Evolutionary conservation across 2,797 vertebrate species (phyloP).

Genomic region (Diceros bicornis): DNA sequence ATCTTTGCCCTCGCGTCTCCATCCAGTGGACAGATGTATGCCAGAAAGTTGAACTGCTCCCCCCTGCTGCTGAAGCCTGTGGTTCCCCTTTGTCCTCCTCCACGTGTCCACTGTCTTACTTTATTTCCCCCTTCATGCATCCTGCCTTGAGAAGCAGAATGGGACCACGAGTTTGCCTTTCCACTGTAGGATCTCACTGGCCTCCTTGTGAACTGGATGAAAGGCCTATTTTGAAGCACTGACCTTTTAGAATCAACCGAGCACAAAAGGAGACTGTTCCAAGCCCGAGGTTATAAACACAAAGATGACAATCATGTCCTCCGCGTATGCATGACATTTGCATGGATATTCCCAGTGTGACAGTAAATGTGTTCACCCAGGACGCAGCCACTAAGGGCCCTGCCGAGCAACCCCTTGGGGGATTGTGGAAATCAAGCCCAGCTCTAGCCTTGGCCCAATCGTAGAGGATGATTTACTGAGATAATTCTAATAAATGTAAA

Average conservation of each 20-base stretch:
- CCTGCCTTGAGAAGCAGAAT: not conserved
- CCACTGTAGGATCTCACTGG: not conserved
- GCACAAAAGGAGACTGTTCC: slow-evolving; percentile 53
- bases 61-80: not conserved
- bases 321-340: not conserved
- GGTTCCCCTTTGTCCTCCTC: not conserved
- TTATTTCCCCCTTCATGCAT: not conserved
- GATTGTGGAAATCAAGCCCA: slow-evolving; percentile 74
- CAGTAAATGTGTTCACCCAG: not conserved
- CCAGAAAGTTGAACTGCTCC: not conserved
- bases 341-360: not conserved
- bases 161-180: not conserved
- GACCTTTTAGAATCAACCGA: slow-evolving; percentile 12
- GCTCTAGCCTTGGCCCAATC: not conserved
- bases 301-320: not conserved
- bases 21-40: too few species aligned
- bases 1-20: not conserved
- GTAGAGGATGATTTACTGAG: not conserved
- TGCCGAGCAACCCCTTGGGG: not conserved
- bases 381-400: not conserved
- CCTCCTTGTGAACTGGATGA: not conserved
- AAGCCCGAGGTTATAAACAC: not conserved
- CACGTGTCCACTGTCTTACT: not conserved
- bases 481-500: not conserved
- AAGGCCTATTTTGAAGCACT: slow-evolving; percentile 43